phyloP scores from a whole-genome alignment of 2,888 invertebrate genomes.

The Octodonta nipae region DNA sequence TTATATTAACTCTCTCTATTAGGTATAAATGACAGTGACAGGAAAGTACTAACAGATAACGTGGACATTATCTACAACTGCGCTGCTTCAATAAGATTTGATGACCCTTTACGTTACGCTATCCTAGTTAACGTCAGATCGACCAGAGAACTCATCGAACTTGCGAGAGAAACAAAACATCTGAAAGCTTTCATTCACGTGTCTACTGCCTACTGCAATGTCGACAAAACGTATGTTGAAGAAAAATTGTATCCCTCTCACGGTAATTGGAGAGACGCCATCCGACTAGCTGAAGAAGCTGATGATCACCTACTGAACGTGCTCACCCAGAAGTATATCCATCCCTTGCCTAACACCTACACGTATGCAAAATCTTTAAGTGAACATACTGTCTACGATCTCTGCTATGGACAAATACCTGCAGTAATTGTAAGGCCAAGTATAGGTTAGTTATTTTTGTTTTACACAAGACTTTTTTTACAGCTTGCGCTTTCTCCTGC shows the following conservation, averaged over 20 bases:
- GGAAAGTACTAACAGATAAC: slow-evolving; percentile 40
- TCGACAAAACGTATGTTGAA: slow-evolving; percentile 52
- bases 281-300: slow-evolving; percentile 48
- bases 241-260: slow-evolving; percentile 62
- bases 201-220: slow-evolving; percentile 79
- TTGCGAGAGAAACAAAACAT: slow-evolving; percentile 43
- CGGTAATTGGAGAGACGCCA: slow-evolving; percentile 54
- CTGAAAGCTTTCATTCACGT: slow-evolving; percentile 54
- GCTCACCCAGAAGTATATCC: slow-evolving; percentile 47
- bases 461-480: too few species aligned
- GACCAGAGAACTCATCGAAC: slow-evolving; percentile 46
- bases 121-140: slow-evolving; percentile 51
- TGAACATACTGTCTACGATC: slow-evolving; percentile 62
- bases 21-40: slow-evolving; percentile 41
- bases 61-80: slow-evolving; percentile 61
- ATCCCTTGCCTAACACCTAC: slow-evolving; percentile 75
- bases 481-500: too few species aligned
- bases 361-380: slow-evolving; percentile 80
- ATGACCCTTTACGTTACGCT: slow-evolving; percentile 57
- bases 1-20: slow-evolving; percentile 7
- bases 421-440: slow-evolving; percentile 73
- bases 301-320: slow-evolving; percentile 44
- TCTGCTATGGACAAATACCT: slow-evolving; percentile 48
- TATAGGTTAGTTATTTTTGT: slow-evolving; percentile 48
- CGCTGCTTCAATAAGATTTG: slow-evolving; percentile 72